A percentile compares a stretch with the other conserved stretches of the same genome.
These are phyloP conservation scores for Mimumesa dahlbomi DNA, from an alignment of 2,888 invertebrate species.

Conservation along the genomic window DNA sequence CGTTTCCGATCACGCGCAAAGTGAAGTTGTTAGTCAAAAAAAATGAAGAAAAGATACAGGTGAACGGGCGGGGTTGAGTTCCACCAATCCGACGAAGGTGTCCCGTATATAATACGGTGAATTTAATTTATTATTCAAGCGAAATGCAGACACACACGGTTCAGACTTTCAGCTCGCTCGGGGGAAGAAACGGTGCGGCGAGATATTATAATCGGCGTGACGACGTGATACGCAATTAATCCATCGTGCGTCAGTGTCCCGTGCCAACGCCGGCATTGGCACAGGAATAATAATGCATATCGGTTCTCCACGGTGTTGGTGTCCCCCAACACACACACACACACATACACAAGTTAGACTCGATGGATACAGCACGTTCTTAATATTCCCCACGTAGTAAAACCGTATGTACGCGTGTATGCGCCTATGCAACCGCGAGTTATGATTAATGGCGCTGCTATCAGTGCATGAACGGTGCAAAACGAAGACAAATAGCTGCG, in stretches of 20 bases:
- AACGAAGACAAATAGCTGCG: conserved; percentile 69
- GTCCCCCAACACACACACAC: background rate
- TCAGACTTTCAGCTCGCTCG: conserved; percentile 21
- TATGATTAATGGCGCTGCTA: conserved; percentile 72
- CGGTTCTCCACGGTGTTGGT: conserved; percentile 52
- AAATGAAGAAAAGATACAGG: no score
- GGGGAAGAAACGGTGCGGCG: conserved; percentile 31
- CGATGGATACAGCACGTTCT: no score
- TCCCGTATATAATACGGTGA: conserved; percentile 5
- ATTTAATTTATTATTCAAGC: conserved; percentile 54
- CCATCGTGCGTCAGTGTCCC: conserved; percentile 66
- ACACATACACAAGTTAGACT: no score
- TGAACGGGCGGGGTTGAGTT: background rate
- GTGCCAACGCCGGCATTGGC: conserved; percentile 16
- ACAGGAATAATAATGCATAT: conserved; percentile 65
- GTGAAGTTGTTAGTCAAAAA: no score
- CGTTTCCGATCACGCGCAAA: no score
- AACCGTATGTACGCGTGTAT: background rate
- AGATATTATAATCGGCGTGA: conserved; percentile 66
- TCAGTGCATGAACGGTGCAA: conserved; percentile 70
- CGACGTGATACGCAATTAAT: conserved; percentile 74
- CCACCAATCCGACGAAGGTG: background rate
- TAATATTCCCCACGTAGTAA: background rate
- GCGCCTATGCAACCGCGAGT: conserved; percentile 8
- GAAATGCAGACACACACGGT: conserved; percentile 14